Percentiles rank a stretch among this genome's conserved stretches.
These are phyloP conservation scores for Acronicta leporina DNA, from an alignment of 2,888 invertebrate species.

Conservation along the genomic window DNA sequence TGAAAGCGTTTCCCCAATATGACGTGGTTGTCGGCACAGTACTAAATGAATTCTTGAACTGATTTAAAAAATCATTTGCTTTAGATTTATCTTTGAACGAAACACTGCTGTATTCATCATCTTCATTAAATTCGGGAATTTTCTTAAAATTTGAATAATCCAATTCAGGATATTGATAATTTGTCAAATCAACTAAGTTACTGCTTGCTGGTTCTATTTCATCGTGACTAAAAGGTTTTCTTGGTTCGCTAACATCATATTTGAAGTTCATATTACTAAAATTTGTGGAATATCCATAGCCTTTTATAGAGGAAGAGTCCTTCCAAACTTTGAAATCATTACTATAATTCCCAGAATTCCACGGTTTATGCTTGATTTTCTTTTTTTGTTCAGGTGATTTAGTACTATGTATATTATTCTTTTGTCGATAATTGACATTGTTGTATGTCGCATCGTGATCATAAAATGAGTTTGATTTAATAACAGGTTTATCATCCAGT, in stretches of 20 bases:
- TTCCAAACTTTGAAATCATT: slow-evolving; percentile 70
- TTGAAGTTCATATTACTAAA: slow-evolving; percentile 76
- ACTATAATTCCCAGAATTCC: slow-evolving; percentile 61
- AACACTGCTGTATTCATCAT: slow-evolving; percentile 64
- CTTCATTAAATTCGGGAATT: slow-evolving; percentile 69
- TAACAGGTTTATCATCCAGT: slow-evolving; percentile 55
- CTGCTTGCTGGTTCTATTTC: slow-evolving; percentile 79
- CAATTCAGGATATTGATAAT: slow-evolving; percentile 71
- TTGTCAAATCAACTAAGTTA: slow-evolving; percentile 70
- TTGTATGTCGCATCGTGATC: slow-evolving; percentile 60
- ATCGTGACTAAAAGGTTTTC: slow-evolving; percentile 71
- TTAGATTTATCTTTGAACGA: slow-evolving; percentile 71
- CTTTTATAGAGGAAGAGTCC: slow-evolving; percentile 67
- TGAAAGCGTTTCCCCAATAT: slow-evolving; percentile 78
- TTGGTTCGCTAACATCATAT: slow-evolving; percentile 70
- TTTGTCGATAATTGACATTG: slow-evolving; percentile 57
- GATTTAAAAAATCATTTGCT: slow-evolving; percentile 70
- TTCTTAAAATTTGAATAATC: slow-evolving; percentile 74
- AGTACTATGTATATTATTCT: slow-evolving; percentile 56
- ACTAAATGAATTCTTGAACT: slow-evolving; percentile 72
- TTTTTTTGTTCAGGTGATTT: slow-evolving; percentile 71
- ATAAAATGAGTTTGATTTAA: slow-evolving; percentile 56
- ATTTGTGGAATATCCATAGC: slow-evolving; percentile 79
- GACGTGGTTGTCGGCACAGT: slow-evolving; percentile 69
- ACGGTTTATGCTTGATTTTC: slow-evolving; percentile 72